Conservation (phyloP, 2,797 vertebrate species). For the Gymnothorax reevesii region DNA sequence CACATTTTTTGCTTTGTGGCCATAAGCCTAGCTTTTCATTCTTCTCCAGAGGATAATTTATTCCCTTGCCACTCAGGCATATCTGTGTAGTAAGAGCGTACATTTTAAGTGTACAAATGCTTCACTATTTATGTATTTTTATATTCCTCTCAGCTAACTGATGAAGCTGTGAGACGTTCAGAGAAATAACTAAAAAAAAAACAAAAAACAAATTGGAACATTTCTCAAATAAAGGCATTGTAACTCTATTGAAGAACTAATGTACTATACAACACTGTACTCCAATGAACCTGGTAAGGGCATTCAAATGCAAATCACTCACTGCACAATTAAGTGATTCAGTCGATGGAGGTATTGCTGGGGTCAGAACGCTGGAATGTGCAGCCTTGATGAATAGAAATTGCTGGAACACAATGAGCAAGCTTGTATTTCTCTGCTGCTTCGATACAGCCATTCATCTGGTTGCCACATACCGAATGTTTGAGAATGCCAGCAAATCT, state of each 20-base stretch:
- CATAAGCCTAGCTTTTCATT: no score
- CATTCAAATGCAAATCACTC: constrained; percentile 56
- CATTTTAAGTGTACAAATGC: no score
- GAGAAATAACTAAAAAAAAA: neutral
- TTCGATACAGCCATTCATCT: neutral
- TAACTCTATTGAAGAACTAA: neutral
- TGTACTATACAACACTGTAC: neutral
- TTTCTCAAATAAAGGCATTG: neutral
- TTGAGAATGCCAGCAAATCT: neutral
- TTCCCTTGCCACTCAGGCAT: no score
- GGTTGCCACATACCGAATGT: neutral
- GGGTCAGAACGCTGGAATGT: neutral
- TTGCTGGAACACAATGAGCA: neutral
- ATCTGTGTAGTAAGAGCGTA: no score
- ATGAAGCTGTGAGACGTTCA: neutral
- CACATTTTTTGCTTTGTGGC: no score
- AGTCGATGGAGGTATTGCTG: neutral
- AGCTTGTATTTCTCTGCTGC: neutral
- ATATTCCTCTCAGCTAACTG: neutral
- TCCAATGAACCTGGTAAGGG: constrained; percentile 50
- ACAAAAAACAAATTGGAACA: neutral
- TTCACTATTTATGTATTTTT: no score
- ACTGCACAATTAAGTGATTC: constrained; percentile 63
- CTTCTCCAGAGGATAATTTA: no score
- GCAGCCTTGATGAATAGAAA: neutral